Percentiles rank a stretch among this genome's conserved stretches.
Evolutionary conservation across 2,113 vertebrate genomes (phyloP).

Genomic region (Ailuropoda melanoleuca): DNA sequence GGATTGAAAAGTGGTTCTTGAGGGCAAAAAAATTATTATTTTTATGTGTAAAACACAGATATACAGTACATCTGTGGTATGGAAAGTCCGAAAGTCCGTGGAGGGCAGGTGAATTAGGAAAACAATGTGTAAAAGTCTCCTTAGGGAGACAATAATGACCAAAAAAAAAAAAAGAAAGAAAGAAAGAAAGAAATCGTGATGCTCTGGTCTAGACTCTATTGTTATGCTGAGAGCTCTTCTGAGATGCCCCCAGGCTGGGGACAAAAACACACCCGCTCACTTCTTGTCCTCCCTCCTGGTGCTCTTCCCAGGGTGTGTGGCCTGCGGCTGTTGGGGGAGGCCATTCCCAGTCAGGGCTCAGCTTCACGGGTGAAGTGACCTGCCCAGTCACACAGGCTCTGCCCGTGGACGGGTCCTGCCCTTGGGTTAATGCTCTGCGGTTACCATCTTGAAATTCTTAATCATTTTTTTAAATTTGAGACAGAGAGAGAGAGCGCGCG

Average conservation of each 20-base stretch:
- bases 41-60: not conserved
- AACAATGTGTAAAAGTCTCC: not conserved
- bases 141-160: too few species aligned
- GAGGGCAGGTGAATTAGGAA: not conserved
- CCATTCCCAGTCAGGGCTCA: not conserved
- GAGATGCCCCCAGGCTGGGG: not conserved
- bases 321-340: not conserved
- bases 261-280: too few species aligned
- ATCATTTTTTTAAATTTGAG: not conserved
- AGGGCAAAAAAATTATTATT: not conserved
- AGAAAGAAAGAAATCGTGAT: too few species aligned
- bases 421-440: not conserved
- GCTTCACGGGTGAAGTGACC: not conserved
- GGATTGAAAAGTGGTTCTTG: not conserved
- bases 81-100: not conserved
- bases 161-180: too few species aligned
- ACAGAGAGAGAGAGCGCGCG: too few species aligned
- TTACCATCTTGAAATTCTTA: not conserved
- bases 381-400: not conserved
- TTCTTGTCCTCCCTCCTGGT: not conserved
- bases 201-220: not conserved
- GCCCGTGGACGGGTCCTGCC: not conserved
- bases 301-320: not conserved
- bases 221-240: not conserved
- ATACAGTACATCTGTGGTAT: not conserved